Percentiles rank a stretch among this genome's conserved stretches.
phyloP scores from a whole-genome alignment of 2,797 vertebrate species.

The Thamnophis elegans region DNA sequence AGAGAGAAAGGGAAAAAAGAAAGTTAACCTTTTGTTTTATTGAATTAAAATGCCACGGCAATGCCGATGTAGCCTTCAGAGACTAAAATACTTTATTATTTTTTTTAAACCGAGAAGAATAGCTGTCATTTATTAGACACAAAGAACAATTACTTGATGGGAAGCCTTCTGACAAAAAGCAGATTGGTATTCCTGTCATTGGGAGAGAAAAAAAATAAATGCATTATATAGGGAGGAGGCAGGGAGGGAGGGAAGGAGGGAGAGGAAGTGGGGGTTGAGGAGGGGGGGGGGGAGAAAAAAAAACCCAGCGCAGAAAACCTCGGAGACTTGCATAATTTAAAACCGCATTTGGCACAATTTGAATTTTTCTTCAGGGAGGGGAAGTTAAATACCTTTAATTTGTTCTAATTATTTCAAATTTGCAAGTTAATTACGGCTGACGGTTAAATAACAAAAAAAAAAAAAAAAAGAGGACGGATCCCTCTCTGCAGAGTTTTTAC shows the following conservation, averaged over 20 bases:
- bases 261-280: background rate
- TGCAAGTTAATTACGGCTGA: slow-evolving; percentile 85
- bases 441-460: slow-evolving; percentile 86
- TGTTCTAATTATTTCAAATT: slow-evolving; percentile 88
- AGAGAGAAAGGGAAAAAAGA: slow-evolving; percentile 36
- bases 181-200: slow-evolving; percentile 81
- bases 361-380: slow-evolving; percentile 85
- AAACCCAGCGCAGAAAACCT: slow-evolving; percentile 75
- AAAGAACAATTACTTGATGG: slow-evolving; percentile 81
- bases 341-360: slow-evolving; percentile 83
- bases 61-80: slow-evolving; percentile 77
- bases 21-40: slow-evolving; percentile 83
- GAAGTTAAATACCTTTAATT: slow-evolving; percentile 89
- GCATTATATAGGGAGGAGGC: slow-evolving; percentile 68
- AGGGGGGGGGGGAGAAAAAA: slow-evolving; percentile 17
- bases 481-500: slow-evolving; percentile 79
- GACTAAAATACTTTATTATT: slow-evolving; percentile 75
- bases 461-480: slow-evolving; percentile 79
- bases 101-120: slow-evolving; percentile 70
- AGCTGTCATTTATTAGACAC: slow-evolving; percentile 81
- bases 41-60: slow-evolving; percentile 82
- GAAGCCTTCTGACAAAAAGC: slow-evolving; percentile 78
- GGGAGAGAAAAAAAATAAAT: slow-evolving; percentile 60
- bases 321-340: slow-evolving; percentile 86
- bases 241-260: slow-evolving; percentile 40